Evolutionary conservation across 2,113 vertebrate species (phyloP).

Genomic region (Apaloderma vittatum): DNA sequence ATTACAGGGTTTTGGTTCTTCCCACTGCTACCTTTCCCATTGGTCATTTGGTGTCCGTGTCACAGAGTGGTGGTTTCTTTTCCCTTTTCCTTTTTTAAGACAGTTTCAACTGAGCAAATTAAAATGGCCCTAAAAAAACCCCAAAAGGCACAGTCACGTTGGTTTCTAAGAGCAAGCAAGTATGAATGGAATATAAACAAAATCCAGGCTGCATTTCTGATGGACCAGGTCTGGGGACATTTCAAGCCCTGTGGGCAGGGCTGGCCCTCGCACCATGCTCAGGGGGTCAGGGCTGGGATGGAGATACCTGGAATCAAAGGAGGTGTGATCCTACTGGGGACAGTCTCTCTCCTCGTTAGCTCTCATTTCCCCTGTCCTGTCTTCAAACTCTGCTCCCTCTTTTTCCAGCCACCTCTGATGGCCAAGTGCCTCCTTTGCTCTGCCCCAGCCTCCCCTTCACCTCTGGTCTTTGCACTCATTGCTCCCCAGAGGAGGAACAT

Average conservation of each 20-base stretch:
- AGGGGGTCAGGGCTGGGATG: neutral
- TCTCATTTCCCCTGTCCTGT: neutral
- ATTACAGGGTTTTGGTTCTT: neutral
- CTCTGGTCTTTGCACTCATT: neutral
- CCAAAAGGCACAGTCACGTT: neutral
- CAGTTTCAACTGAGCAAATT: neutral
- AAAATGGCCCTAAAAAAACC: neutral
- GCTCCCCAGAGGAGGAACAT: neutral
- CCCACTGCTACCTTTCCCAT: neutral
- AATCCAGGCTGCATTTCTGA: neutral
- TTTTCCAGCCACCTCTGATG: neutral
- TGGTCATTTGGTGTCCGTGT: neutral
- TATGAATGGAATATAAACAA: neutral
- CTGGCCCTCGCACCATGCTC: neutral
- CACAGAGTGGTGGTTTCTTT: too few relatives aligned
- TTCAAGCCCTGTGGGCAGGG: neutral
- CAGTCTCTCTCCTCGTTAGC: neutral
- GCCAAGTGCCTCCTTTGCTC: neutral
- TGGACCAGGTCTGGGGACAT: neutral
- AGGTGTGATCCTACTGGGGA: neutral
- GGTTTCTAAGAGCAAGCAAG: neutral
- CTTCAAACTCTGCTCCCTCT: neutral
- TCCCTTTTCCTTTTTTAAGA: neutral
- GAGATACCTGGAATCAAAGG: neutral
- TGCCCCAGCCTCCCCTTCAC: rapidly evolving